These are phyloP conservation scores for Ursus arctos DNA, from an alignment of 2,113 vertebrate species.

Conservation along the genomic window DNA sequence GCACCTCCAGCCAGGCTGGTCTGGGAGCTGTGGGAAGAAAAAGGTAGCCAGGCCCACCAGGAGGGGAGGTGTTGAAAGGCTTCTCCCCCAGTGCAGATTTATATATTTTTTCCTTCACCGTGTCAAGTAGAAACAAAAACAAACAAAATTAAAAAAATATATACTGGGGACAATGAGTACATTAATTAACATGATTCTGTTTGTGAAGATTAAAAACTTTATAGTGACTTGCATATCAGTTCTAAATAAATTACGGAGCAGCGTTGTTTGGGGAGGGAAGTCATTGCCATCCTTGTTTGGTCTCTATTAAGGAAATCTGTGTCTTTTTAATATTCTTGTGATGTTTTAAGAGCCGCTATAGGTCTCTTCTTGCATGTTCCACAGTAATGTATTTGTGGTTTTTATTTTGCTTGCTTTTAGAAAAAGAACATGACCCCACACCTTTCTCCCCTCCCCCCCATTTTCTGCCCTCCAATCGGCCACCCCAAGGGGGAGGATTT, in stretches of 20 bases:
- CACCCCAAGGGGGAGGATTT: constrained; percentile 46
- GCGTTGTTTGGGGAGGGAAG: constrained; percentile 83
- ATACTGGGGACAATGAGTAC: constrained; percentile 58
- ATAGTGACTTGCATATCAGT: constrained; percentile 76
- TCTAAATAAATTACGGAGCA: constrained; percentile 84
- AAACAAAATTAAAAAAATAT: background rate
- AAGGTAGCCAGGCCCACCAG: background rate
- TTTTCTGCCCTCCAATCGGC: background rate
- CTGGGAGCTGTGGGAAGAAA: constrained; percentile 25
- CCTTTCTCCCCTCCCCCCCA: background rate
- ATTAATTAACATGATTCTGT: constrained; percentile 76
- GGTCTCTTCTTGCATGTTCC: constrained; percentile 90
- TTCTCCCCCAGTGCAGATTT: constrained; percentile 7
- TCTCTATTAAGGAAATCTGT: constrained; percentile 87
- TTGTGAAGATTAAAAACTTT: constrained; percentile 56
- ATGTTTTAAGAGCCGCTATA: constrained; percentile 83
- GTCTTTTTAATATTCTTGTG: constrained; percentile 86
- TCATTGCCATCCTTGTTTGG: constrained; percentile 82
- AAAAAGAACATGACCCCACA: constrained; percentile 63
- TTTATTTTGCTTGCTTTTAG: constrained; percentile 87
- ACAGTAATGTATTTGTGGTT: constrained; percentile 79
- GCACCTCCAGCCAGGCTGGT: background rate
- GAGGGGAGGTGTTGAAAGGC: background rate
- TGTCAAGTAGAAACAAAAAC: constrained; percentile 73
- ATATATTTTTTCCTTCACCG: background rate